Conservation (phyloP, 2,888 invertebrate species). For the Diplazon laetatorius region DNA sequence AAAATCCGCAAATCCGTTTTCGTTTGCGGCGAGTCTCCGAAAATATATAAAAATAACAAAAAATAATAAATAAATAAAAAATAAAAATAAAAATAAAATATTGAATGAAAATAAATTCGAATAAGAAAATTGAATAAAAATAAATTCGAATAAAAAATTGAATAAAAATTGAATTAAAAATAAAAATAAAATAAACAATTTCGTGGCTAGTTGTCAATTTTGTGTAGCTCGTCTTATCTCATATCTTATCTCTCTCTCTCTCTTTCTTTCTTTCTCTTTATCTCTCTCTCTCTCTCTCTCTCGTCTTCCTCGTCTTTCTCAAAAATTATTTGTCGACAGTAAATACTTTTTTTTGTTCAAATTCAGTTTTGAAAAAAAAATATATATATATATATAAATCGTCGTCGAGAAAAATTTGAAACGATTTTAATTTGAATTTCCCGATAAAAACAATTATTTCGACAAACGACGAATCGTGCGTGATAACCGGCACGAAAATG, state of each 20-base stretch:
- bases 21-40: neutral
- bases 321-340: neutral
- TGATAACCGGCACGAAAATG: constrained; percentile 60
- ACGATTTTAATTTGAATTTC: neutral
- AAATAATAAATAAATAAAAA: no score
- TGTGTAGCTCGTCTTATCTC: no score
- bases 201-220: constrained; percentile 12
- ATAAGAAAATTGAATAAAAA: no score
- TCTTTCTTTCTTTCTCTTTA: neutral
- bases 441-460: neutral
- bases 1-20: constrained; percentile 8
- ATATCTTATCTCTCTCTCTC: neutral
- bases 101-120: no score
- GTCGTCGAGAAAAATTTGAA: neutral
- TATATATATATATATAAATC: no score
- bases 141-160: no score
- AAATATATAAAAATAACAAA: no score
- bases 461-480: neutral
- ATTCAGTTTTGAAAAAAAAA: no score
- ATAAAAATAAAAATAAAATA: no score
- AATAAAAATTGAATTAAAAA: no score
- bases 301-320: neutral
- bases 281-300: neutral
- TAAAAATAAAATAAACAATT: no score
- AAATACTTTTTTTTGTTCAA: no score